Evolutionary conservation across 2,113 vertebrate species (phyloP).

Genomic region (Eurystomus gularis): DNA sequence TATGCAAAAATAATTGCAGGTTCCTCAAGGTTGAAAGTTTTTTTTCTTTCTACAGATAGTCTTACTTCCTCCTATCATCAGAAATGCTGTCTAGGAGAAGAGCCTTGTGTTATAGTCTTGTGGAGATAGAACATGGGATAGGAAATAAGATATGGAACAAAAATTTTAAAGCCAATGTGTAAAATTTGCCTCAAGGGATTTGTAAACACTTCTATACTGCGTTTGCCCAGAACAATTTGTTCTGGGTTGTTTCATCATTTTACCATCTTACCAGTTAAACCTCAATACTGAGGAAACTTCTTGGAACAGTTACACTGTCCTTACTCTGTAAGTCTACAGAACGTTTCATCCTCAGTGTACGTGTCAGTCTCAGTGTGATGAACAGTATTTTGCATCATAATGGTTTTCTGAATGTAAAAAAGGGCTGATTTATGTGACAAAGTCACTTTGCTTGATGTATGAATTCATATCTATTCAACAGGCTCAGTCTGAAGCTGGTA

Average conservation of each 20-base stretch:
- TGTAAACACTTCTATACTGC: not conserved
- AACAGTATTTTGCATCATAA: not conserved
- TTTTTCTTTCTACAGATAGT: not conserved
- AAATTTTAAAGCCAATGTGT: not conserved
- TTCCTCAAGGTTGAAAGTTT: not conserved
- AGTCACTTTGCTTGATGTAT: not conserved
- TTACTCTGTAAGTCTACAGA: not conserved
- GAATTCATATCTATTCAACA: not conserved
- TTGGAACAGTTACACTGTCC: not conserved
- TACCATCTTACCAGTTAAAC: not conserved
- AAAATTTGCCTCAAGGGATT: not conserved
- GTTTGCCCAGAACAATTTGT: not conserved
- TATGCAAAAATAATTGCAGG: not conserved
- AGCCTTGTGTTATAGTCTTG: not conserved
- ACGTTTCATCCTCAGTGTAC: not conserved
- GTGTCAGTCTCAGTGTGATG: not conserved
- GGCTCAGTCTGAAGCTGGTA: not conserved
- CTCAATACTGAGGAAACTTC: not conserved
- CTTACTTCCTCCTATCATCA: not conserved
- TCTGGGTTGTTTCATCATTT: not conserved
- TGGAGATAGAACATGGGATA: not conserved
- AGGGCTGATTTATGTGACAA: not conserved
- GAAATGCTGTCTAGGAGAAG: not conserved
- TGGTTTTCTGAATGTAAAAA: not conserved
- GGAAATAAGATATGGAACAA: not conserved